Percentiles rank a stretch among this genome's conserved stretches.
These are phyloP conservation scores for Euzophera pinguis DNA, from an alignment of 2,888 invertebrate species.

Conservation along the genomic window DNA sequence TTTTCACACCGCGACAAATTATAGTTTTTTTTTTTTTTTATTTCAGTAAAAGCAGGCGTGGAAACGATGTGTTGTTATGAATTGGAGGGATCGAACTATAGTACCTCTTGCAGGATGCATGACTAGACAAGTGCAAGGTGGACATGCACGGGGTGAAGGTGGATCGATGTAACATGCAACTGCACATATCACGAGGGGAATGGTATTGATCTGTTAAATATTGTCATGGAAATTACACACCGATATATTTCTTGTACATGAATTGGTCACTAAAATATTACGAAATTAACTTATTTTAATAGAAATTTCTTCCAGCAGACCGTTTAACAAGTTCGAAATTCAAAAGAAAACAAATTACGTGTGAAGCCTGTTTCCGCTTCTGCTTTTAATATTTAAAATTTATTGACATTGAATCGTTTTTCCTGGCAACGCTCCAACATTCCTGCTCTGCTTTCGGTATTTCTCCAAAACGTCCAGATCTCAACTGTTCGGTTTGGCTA, in stretches of 20 bases:
- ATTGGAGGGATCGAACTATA: no score
- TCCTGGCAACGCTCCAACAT: conserved; percentile 5
- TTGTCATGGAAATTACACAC: conserved; percentile 4
- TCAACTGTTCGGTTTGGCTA: not conserved
- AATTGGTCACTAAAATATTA: no score
- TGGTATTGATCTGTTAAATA: not conserved
- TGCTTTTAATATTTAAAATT: not conserved
- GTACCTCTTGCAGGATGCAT: not conserved
- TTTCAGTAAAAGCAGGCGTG: no score
- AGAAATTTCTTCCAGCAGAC: no score
- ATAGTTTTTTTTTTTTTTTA: no score
- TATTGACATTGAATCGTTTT: conserved; percentile 5
- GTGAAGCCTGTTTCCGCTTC: no score
- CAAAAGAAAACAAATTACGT: no score
- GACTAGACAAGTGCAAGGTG: not conserved
- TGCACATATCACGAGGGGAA: not conserved
- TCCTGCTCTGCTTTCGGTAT: conserved; percentile 5
- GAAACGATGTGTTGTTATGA: no score
- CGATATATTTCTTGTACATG: no score
- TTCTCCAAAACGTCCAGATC: not conserved
- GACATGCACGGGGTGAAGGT: not conserved
- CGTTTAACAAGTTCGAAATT: no score
- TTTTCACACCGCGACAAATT: no score
- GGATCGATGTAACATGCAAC: conserved; percentile 3
- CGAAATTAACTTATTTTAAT: no score